A percentile compares a stretch with the other conserved stretches of the same genome.
Evolutionary conservation across 2,113 vertebrate genomes (phyloP).

Genomic region (Apteryx mantelli): DNA sequence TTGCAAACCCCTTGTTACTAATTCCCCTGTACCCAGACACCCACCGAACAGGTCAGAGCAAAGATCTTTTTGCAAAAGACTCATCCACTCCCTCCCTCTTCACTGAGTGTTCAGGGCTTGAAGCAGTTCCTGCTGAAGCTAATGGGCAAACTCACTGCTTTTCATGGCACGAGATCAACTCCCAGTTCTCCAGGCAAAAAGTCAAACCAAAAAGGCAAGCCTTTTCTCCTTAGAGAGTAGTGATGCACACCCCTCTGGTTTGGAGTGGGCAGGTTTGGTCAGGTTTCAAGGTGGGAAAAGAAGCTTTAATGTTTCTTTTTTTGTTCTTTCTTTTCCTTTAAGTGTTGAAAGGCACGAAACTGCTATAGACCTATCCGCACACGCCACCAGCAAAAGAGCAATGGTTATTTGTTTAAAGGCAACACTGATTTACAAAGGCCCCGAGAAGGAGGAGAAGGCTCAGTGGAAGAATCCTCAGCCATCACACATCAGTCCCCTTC

Average conservation of each 20-base stretch:
- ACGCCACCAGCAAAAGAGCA: background rate
- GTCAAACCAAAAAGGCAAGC: background rate
- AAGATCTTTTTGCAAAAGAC: background rate
- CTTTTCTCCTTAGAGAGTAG: background rate
- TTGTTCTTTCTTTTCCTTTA: background rate
- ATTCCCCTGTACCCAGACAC: background rate
- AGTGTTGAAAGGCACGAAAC: background rate
- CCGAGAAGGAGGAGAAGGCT: background rate
- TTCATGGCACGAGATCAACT: background rate
- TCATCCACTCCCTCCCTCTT: background rate
- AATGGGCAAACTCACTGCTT: background rate
- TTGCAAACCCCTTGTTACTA: background rate
- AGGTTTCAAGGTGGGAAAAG: background rate
- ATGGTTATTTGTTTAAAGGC: background rate
- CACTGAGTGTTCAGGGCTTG: background rate
- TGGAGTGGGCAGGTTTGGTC: background rate
- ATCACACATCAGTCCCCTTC: background rate
- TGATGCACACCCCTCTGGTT: accelerated
- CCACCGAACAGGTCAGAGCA: background rate
- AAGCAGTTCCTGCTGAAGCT: background rate
- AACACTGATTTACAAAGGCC: accelerated
- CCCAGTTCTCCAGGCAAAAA: background rate
- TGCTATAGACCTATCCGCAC: background rate
- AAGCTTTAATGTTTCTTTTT: background rate
- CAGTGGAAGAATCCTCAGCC: background rate